Conservation (phyloP, 2,113 vertebrate species). For the Elanoides forficatus region DNA sequence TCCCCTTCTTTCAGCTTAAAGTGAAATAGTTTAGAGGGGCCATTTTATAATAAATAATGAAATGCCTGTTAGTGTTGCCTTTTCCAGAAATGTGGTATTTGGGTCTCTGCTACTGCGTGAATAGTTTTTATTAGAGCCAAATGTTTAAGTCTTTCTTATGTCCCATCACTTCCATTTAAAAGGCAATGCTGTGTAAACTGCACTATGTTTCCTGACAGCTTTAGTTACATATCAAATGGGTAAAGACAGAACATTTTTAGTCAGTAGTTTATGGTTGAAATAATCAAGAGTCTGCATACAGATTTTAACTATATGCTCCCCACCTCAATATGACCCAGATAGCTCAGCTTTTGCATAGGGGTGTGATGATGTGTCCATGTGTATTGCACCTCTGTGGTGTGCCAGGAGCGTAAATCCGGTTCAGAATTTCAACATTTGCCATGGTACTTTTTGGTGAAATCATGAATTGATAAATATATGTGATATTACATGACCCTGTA, state of each 20-base stretch:
- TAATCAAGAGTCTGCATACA: background rate
- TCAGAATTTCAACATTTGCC: background rate
- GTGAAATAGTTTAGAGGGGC: background rate
- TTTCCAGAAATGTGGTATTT: background rate
- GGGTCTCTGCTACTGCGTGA: background rate
- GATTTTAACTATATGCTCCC: slow-evolving; percentile 24
- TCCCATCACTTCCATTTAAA: slow-evolving; percentile 51
- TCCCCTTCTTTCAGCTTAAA: background rate
- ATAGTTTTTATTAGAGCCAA: background rate
- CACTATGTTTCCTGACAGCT: slow-evolving; percentile 53
- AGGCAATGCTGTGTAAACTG: slow-evolving; percentile 44
- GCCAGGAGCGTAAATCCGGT: background rate
- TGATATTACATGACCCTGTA: background rate
- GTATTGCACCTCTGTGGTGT: background rate
- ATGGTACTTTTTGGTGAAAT: background rate
- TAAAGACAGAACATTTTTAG: slow-evolving; percentile 39
- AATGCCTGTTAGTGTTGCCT: background rate
- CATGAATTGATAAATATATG: background rate
- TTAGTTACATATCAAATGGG: slow-evolving; percentile 41
- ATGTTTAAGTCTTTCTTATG: slow-evolving; percentile 35
- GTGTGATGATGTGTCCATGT: background rate
- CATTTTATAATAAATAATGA: background rate
- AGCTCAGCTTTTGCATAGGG: background rate
- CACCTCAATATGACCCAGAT: background rate
- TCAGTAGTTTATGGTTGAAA: slow-evolving; percentile 29